Conservation (phyloP, 2,888 invertebrate genomes). For the Drosophila kuntzei region DNA sequence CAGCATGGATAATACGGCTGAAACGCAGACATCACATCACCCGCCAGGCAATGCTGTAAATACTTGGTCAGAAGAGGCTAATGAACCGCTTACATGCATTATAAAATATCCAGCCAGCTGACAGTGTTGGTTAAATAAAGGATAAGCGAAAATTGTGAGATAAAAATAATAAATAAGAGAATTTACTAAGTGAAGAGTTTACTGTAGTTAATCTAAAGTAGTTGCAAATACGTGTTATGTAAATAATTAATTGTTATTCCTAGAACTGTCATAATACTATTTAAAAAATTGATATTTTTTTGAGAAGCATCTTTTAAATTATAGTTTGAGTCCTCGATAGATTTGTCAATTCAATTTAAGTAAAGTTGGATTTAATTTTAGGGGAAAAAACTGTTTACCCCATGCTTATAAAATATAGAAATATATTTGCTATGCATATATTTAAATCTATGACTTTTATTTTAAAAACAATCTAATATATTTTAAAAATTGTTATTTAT, state of each 20-base stretch:
- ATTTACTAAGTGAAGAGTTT: not conserved
- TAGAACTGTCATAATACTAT: not conserved
- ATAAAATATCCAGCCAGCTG: not conserved
- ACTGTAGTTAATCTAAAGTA: not conserved
- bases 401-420: too few relatives aligned
- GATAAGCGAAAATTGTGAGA: not conserved
- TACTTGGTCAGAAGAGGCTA: conserved; percentile 14
- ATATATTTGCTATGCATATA: too few relatives aligned
- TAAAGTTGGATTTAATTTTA: too few relatives aligned
- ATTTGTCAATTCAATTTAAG: too few relatives aligned
- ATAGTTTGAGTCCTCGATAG: too few relatives aligned
- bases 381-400: too few relatives aligned
- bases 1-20: conserved; percentile 28
- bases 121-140: not conserved
- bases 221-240: not conserved
- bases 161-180: not conserved
- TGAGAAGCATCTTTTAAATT: too few relatives aligned
- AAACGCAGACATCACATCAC: conserved; percentile 27
- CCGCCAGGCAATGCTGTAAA: conserved; percentile 6
- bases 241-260: not conserved
- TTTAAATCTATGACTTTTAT: too few relatives aligned
- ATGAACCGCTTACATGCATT: conserved; percentile 27
- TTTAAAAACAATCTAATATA: too few relatives aligned
- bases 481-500: not conserved
- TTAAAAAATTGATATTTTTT: not conserved